Evolutionary conservation across 2,113 vertebrate genomes (phyloP).

Genomic region (Butorides virescens): DNA sequence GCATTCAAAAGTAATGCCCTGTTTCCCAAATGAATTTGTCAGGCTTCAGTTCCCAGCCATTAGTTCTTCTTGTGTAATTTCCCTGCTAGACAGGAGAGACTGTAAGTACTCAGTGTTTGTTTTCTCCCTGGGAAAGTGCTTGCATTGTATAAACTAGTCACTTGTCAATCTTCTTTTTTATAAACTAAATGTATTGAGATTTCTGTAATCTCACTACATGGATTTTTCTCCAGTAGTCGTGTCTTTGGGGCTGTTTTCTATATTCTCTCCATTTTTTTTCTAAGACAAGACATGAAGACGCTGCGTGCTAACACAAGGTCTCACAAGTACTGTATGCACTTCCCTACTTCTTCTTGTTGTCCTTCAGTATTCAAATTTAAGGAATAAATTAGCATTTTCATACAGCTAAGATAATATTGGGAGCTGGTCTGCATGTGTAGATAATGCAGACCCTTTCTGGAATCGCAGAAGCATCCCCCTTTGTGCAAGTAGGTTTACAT

Average conservation of each 20-base stretch:
- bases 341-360: neutral
- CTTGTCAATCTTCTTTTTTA: slow-evolving; percentile 1
- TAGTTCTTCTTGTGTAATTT: slow-evolving; percentile 7
- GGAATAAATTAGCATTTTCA: neutral
- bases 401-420: neutral
- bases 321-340: neutral
- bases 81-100: neutral
- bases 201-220: neutral
- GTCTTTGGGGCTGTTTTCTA: neutral
- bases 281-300: neutral
- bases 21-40: slow-evolving; percentile 11
- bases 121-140: neutral
- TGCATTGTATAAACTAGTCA: neutral
- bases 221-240: neutral
- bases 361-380: neutral
- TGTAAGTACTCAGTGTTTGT: neutral
- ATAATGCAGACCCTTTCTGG: neutral
- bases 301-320: neutral
- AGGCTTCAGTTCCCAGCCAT: slow-evolving; percentile 7
- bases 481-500: neutral
- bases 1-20: neutral
- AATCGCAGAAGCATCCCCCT: neutral
- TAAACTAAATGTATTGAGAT: neutral
- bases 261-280: neutral
- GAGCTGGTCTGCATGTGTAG: neutral